These are phyloP conservation scores for Anoplopoma fimbria DNA, from an alignment of 2,113 vertebrate genomes.

Conservation along the genomic window DNA sequence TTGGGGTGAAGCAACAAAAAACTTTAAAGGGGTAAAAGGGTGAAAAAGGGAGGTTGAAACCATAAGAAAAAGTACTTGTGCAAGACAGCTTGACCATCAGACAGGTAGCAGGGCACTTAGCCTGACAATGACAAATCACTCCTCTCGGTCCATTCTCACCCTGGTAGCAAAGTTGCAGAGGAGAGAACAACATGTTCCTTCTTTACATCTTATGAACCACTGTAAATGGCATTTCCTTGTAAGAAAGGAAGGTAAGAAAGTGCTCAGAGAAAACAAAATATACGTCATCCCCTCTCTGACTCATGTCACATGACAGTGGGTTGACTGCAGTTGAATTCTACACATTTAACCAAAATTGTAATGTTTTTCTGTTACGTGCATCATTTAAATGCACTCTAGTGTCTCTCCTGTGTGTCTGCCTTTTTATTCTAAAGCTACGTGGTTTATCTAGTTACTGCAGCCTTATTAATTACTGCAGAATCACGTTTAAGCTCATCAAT, in stretches of 20 bases:
- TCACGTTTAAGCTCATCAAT: conserved; percentile 20
- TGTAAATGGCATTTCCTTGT: conserved; percentile 71
- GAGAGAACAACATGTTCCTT: conserved; percentile 66
- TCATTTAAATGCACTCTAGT: background rate
- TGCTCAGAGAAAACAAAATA: conserved; percentile 15
- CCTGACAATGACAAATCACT: conserved; percentile 65
- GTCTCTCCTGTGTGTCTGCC: background rate
- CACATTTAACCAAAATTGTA: background rate
- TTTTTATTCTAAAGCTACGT: background rate
- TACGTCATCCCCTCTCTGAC: conserved; percentile 5
- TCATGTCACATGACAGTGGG: background rate
- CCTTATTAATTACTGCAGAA: conserved; percentile 39
- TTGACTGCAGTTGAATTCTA: background rate
- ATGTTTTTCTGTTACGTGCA: background rate
- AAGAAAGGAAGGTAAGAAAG: conserved; percentile 20
- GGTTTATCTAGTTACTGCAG: conserved; percentile 16
- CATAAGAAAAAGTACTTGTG: conserved; percentile 7
- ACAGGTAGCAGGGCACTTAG: conserved; percentile 55
- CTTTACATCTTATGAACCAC: conserved; percentile 59
- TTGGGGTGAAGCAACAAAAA: background rate
- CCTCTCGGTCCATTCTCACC: conserved; percentile 66
- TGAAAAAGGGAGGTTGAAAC: conserved; percentile 25
- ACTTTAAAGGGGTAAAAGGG: conserved; percentile 4
- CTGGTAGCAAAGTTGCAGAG: conserved; percentile 51
- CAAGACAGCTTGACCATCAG: conserved; percentile 34